Base-by-base conservation (phyloP, 2,888 invertebrate species). In the Ormyrus thymus region DNA sequence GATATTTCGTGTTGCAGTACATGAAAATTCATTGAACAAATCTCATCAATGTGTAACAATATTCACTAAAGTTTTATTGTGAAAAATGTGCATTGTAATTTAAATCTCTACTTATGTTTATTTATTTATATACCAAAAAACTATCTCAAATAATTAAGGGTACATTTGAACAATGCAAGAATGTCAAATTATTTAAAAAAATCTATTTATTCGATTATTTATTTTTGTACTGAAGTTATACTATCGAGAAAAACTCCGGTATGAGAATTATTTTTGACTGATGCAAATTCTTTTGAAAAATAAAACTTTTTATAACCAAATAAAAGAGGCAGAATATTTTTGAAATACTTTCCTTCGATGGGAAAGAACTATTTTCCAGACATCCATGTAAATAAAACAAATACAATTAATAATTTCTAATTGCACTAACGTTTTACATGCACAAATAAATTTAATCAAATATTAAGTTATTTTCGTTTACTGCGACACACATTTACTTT, bases 171-270 rank as follows among this genome's bases (percentile, higher is more conserved):
- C 65, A 66, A 68, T 29, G 56, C 45, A 69, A 56, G 8, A 51
- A 55, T 64, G 65, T 66, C n/a, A 74, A 74, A 59, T 74, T 59
- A 74, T 59, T 66, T 51, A 4, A 74, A 59, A 13, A 74, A 66
- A 50, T 59, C 7, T 66, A 59, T 15, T 29, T 29, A 29, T 29
- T 29, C 29, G 29, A 51, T 48, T 13, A 68, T n/a, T 69, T 76
- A 76, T 76, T 76, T 76, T 76, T 76, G 48, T 76, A 76, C n/a
- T 45, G n/a, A 62, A 56, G 50, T 46, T 61, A 61, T 53, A 68
- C 51, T 59, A 59, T 75, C 45, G 13, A 29, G 46, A 53, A 53
- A 51, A 10, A 46, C 64, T 64, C 59, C n/a, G n/a, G 45, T 45
- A 61, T 13, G n/a, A 62, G 9, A 10, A 53, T 72, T 62, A 62